These are phyloP conservation scores for Drosophila ogumai DNA, from an alignment of 1,140 invertebrate genomes.

Conservation along the genomic window DNA sequence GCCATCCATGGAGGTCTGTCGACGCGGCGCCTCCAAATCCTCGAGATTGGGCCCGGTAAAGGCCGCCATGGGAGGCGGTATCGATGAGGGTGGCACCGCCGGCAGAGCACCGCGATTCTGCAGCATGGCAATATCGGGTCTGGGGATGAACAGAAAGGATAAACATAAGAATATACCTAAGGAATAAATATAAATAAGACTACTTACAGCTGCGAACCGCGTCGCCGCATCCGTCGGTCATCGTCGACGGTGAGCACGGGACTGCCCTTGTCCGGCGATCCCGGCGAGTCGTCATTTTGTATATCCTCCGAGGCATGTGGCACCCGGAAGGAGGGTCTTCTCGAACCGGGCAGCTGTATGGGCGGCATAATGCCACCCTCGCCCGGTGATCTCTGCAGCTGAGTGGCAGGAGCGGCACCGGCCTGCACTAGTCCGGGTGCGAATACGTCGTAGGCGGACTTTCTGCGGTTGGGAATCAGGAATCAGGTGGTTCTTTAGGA, in stretches of 20 bases:
- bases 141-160: conserved; percentile 72
- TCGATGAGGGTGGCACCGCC: conserved; percentile 85
- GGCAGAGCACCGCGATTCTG: conserved; percentile 86
- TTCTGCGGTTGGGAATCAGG: conserved; percentile 84
- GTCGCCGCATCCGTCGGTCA: conserved; percentile 89
- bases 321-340: conserved; percentile 90
- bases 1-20: conserved; percentile 94
- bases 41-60: conserved; percentile 86
- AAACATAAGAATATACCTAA: neutral
- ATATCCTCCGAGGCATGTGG: conserved; percentile 86
- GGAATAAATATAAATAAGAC: neutral
- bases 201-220: conserved; percentile 92
- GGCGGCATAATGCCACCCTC: conserved; percentile 79
- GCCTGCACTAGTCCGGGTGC: conserved; percentile 84
- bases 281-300: conserved; percentile 86
- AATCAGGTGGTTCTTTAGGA: neutral
- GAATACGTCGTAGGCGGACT: conserved; percentile 93
- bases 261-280: conserved; percentile 82
- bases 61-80: conserved; percentile 86
- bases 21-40: conserved; percentile 87
- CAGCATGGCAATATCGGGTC: conserved; percentile 90
- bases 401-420: conserved; percentile 58
- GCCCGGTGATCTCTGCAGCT: conserved; percentile 70
- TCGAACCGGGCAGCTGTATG: conserved; percentile 81
- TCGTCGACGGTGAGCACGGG: conserved; percentile 89